Base-by-base conservation (phyloP, 2,888 invertebrate genomes). In the Drosophila buzzatii region DNA sequence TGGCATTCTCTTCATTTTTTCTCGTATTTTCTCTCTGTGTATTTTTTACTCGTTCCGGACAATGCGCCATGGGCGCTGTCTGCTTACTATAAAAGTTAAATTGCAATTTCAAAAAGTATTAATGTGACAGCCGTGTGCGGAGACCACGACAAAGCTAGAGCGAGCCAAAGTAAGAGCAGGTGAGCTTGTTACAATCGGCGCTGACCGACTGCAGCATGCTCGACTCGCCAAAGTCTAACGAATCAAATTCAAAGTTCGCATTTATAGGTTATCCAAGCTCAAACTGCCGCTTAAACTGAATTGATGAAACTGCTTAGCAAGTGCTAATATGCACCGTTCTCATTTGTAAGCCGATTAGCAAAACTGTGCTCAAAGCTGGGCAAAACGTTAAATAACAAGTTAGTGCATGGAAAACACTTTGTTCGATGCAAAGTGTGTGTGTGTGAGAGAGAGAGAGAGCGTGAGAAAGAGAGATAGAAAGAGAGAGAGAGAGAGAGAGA, bases 61-160 rank as follows among this genome's bases (percentile, higher is more conserved):
- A 27, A 53, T 55, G 53, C 63, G 55, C 73, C 23, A 41, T 66
- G 14, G 59, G 73, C 73, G 56, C 66, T 66, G 76, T 56, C 75
- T 76, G 77, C 70, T 68, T 70, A 62, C 81, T 73, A 84, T 84
- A 72, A 81, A 81, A 81, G 84, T 81, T 84, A 81, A 84, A 81
- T 81, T 84, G 81, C 81, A 84, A 81, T 81, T 81, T 84, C 73
- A 67, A 73, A 60, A 73, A 66, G 73, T 73, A 73, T 81, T 81
- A 81, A 81, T 78, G 78, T 81, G 84, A 84, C 81, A 84, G 81
- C 60, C 76, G 70, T 70, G 75, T 51, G 70, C 70, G 44, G 42
- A 52, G 56, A 44, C 51, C 55, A 39, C 18, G 18, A 16, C 16
- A 7, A 14, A 16, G 53, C 37, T 37, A 23, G 6, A 9, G 12